Conservation (phyloP, 2,888 invertebrate genomes). For the Microctonus aethiopoides region DNA sequence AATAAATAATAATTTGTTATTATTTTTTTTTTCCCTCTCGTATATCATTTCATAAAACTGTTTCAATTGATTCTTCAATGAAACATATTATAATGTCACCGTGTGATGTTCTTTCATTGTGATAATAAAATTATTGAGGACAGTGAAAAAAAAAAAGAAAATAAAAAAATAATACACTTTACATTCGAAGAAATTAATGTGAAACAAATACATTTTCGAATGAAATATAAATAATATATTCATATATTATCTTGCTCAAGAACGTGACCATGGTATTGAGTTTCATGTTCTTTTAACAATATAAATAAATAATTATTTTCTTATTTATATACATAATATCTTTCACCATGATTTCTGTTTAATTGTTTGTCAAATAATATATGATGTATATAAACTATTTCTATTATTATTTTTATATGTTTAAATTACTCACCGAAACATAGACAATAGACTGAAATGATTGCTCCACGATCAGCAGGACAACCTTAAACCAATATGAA, state of each 20-base stretch:
- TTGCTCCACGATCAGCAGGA: conserved; percentile 30
- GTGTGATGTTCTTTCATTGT: background rate
- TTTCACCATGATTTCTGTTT: background rate
- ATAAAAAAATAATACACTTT: background rate
- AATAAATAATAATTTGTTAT: background rate
- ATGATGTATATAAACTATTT: too few relatives aligned
- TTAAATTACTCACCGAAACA: conserved; percentile 45
- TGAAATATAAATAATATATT: background rate
- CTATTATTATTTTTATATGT: background rate
- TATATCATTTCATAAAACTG: background rate
- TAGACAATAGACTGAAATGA: conserved; percentile 42
- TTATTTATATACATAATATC: background rate
- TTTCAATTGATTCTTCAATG: background rate
- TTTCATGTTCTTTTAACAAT: conserved; percentile 46
- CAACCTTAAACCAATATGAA: conserved; percentile 36
- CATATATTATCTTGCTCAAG: conserved; percentile 29
- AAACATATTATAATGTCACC: background rate
- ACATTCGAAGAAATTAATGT: background rate
- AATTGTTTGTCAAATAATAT: background rate
- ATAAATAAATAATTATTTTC: too few relatives aligned
- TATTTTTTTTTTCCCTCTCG: background rate
- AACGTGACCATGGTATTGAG: conserved; percentile 47
- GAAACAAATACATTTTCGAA: background rate
- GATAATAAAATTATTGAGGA: background rate
- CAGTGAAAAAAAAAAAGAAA: background rate